Evolutionary conservation across 1,140 invertebrate genomes (phyloP), one percentile per base, ranked within the genome.

Genomic region (Reticulitermes speratus): DNA sequence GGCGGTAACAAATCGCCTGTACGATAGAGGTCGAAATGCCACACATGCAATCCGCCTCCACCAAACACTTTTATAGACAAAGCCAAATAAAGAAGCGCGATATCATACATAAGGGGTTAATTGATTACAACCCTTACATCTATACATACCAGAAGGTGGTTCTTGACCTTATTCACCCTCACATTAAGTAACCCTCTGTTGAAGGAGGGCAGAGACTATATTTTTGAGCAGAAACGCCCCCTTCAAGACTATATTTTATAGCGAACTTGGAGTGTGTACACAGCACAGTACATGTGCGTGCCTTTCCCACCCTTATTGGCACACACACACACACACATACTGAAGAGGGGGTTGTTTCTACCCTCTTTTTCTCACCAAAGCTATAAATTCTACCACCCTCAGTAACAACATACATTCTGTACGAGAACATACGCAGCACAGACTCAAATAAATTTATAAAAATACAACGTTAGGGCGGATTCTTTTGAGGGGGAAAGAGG

Each of bases 391-490:
- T 75, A 25, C 45, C 87, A 52, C 30, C 82, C 81, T 48, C 52
- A 11, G 30, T 59, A 83, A 83, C 86, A 81, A 55, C 82, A 84
- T 55, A 86, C 65, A 65, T 84, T 86, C 86, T 86, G 44, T 83
- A 82, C 85, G 52, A 44, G 32, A 25, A 38, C 83, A 84, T 30
- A 25, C 32, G 44, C 32, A 44, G 83, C 83, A 25, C n/a, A 25
- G 38, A 44, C 83, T 44, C 83, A n/a, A 75, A 75, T 75, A 75
- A 30, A 75, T 75, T 75, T 30, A 75, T 75, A 75, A 75, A 75
- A 75, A 75, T 75, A 75, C 65, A 75, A 75, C 65, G 65, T 75
- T 75, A 75, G 65, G 65, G 65, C 65, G 65, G 65, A 30, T 30
- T 75, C n/a, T 75, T 75, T 30, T 65, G 59, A 16, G 45, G 45